These are phyloP conservation scores for Bubalus kerabau DNA, from an alignment of 2,113 vertebrate genomes.

Conservation along the genomic window DNA sequence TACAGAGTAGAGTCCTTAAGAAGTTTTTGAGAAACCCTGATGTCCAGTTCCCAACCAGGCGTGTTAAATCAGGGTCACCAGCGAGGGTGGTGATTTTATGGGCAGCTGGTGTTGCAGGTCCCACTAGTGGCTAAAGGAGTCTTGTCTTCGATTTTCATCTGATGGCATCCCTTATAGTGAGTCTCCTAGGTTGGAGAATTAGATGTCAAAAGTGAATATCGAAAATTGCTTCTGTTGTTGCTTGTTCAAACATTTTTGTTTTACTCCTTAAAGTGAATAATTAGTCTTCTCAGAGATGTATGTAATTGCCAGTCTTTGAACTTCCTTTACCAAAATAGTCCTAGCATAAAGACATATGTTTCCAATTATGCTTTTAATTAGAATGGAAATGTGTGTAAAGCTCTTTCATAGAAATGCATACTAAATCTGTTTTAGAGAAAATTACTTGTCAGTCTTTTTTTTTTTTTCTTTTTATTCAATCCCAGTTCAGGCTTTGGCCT, in stretches of 20 bases:
- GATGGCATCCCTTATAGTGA: neutral
- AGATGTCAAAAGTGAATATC: neutral
- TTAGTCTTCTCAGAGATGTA: constrained; percentile 48
- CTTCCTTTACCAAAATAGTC: constrained; percentile 60
- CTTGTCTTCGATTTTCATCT: neutral
- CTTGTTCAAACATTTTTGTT: neutral
- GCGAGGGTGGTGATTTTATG: no score
- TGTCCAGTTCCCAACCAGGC: neutral
- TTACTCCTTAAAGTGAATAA: constrained; percentile 11
- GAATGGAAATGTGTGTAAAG: constrained; percentile 63
- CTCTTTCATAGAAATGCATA: constrained; percentile 61
- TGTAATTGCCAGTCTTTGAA: constrained; percentile 29
- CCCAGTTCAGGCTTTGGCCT: constrained; percentile 56
- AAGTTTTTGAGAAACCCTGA: neutral
- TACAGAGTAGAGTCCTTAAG: neutral
- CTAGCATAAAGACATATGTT: constrained; percentile 54
- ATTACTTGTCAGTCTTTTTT: constrained; percentile 47
- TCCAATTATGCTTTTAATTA: constrained; percentile 71
- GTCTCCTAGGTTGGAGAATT: neutral
- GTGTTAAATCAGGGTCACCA: neutral
- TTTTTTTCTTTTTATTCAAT: constrained; percentile 39
- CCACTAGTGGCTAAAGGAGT: neutral
- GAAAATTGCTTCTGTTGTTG: neutral
- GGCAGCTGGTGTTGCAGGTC: neutral
- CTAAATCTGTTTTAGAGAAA: constrained; percentile 69